A percentile compares a stretch with the other conserved stretches of the same genome.
phyloP scores from a whole-genome alignment of 2,888 invertebrate genomes.

The Melanostoma mellinum region DNA sequence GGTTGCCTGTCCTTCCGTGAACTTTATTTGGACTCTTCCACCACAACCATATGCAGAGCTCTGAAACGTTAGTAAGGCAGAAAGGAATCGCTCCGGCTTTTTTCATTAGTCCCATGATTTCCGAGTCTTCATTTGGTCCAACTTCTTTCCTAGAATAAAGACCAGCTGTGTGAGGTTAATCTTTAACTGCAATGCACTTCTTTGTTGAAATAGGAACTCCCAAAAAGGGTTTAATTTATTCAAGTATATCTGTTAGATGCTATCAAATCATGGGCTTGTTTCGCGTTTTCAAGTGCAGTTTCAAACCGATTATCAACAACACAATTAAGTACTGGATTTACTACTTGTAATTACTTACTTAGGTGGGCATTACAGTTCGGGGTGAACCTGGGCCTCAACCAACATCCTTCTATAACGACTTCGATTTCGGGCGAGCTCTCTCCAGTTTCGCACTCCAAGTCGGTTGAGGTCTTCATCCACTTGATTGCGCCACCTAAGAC shows the following conservation, averaged over 20 bases:
- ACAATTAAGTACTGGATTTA: constrained; percentile 93
- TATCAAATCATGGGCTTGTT: constrained; percentile 88
- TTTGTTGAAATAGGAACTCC: constrained; percentile 96
- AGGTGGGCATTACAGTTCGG: too few relatives aligned
- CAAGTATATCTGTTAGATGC: constrained; percentile 85
- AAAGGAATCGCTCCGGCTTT: constrained; percentile 94
- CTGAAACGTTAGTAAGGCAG: constrained; percentile 95
- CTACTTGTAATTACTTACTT: too few relatives aligned
- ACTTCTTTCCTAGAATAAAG: constrained; percentile 87
- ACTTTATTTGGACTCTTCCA: constrained; percentile 94
- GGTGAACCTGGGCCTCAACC: too few relatives aligned
- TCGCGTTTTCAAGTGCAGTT: constrained; percentile 90
- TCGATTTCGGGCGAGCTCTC: too few relatives aligned
- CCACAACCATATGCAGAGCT: constrained; percentile 96
- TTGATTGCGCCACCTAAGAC: too few relatives aligned
- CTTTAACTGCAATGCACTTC: constrained; percentile 92
- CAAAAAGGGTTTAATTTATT: constrained; percentile 89
- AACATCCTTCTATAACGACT: too few relatives aligned
- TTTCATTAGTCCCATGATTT: constrained; percentile 87
- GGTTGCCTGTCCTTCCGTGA: constrained; percentile 92
- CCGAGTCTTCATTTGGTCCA: constrained; percentile 88
- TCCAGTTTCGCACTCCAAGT: too few relatives aligned
- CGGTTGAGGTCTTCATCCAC: too few relatives aligned
- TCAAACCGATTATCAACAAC: constrained; percentile 92
- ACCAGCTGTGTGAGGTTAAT: constrained; percentile 91